Percentiles rank a stretch among this genome's conserved stretches.
These are phyloP conservation scores for Allophyes oxyacanthae DNA, from an alignment of 2,888 invertebrate genomes.

Conservation along the genomic window DNA sequence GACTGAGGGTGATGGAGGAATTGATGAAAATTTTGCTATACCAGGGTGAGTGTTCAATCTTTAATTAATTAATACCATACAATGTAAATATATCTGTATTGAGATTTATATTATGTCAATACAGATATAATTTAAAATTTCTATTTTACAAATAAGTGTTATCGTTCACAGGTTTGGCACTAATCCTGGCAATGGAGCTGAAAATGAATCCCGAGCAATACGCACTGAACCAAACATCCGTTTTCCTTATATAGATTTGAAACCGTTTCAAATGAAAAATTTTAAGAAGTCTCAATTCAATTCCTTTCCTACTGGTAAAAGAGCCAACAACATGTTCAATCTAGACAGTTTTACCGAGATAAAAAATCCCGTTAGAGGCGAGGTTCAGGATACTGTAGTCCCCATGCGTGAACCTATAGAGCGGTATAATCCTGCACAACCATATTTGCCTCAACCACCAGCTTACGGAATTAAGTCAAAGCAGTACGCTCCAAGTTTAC, in stretches of 20 bases:
- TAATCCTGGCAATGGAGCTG: slow-evolving; percentile 78
- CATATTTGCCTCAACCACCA: slow-evolving; percentile 77
- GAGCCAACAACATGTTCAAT: slow-evolving; percentile 74
- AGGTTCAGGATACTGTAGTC: slow-evolving; percentile 75
- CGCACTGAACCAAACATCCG: slow-evolving; percentile 79
- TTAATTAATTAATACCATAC: too few species aligned
- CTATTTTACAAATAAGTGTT: background rate
- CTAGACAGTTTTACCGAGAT: slow-evolving; percentile 73
- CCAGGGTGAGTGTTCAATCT: slow-evolving; percentile 73
- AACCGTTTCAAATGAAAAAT: slow-evolving; percentile 82
- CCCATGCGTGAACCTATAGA: slow-evolving; percentile 73
- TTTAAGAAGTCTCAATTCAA: slow-evolving; percentile 65
- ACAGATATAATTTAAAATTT: too few species aligned
- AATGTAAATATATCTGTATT: too few species aligned
- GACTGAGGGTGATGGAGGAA: slow-evolving; percentile 45
- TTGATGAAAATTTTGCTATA: slow-evolving; percentile 79
- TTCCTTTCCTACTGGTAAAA: slow-evolving; percentile 68
- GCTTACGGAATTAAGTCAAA: slow-evolving; percentile 76
- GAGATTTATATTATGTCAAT: too few species aligned
- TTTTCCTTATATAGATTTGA: slow-evolving; percentile 83
- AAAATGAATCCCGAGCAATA: slow-evolving; percentile 85
- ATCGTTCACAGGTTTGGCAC: slow-evolving; percentile 77
- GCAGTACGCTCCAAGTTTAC: slow-evolving; percentile 63
- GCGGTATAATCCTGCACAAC: slow-evolving; percentile 86
- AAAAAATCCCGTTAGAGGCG: slow-evolving; percentile 78